Evolutionary conservation across 2,113 vertebrate genomes (phyloP), one percentile per base, ranked within the genome.

Genomic region (Eublepharis macularius): DNA sequence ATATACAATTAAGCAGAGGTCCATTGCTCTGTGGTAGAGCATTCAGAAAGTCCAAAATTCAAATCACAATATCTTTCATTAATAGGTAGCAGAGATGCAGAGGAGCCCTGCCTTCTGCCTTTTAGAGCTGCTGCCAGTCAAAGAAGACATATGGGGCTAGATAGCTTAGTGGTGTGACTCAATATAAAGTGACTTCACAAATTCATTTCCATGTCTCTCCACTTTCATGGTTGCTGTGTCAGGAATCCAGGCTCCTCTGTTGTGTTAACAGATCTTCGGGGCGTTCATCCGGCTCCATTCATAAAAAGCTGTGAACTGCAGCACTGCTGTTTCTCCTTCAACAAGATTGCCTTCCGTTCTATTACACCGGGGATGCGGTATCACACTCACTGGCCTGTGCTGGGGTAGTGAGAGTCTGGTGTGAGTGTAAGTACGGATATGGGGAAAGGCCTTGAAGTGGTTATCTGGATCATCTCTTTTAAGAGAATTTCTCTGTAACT

Each of bases 221-320:
- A 49, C 32, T 39, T 17, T 2, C 39, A 32, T 80, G 8, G 79
- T 54, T 60, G 51, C 24, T 43, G 3, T 68, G n/a, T 77, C n/a
- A 70, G 21, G 49, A 57, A 51, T 72, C 6, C 32, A 10, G 4
- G 9, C 2, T n/a, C 24, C 29, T 26, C 63, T n/a, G 14, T 5
- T 39, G 36, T 51, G 14, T 84, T 12, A 32, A 41, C 32, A 24
- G 29, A 75, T 32, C 14, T 54, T n/a, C 45, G 21, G 17, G 69
- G 19, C 13, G 1, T 32, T 77, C 19, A 68, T 0, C 0, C 2
- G 73, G 2, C 6, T 47, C 39, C 0, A 0, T 16, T 39, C 54
- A 86, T 1, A 3, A 76, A 81, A 10, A n/a, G 17, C 19, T n/a
- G 72, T 60, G 65, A 36, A 75, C 63, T 81, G 1, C 5, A 66